Evolutionary conservation across 2,113 vertebrate genomes (phyloP), one percentile per base, ranked within the genome.

Genomic region (Calidris pugnax): DNA sequence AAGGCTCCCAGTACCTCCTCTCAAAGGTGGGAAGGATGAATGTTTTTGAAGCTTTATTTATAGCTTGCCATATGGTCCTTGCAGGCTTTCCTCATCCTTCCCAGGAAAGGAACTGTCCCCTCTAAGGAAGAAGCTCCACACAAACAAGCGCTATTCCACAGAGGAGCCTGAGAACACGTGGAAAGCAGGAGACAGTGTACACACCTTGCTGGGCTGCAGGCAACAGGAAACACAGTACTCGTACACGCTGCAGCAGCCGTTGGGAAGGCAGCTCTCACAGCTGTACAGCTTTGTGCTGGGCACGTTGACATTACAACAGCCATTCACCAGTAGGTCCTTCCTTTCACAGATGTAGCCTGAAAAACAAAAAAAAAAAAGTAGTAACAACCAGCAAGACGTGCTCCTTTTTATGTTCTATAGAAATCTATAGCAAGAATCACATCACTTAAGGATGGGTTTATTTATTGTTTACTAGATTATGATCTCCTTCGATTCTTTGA

Each of bases 261-360:
- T 99, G 91, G 98, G 96, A 92, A 99, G 95, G 96, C 99, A 99
- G 96, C 98, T 99, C 4, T 99, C 98, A 45, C 99, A 99, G 64
- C 99, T 98, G 97, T 98, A 98, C 96, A 98, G 98, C 88, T 98
- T 98, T 1, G 98, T 98, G 85, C 98, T 98, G 45, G 98, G 97
- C 62, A 98, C 95, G 0, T 98, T 98, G 75, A 99, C 94, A 0
- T 99, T 98, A 57, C 99, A 99, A 96, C 99, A 99, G 92, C 99
- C 99, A 2, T 99, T 99, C 37, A 98, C 98, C 97, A 99, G 98
- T 86, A 99, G 80, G 82, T 99, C 98, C 80, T 98, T 99, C 87
- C 99, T 98, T 96, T 99, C 99, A n/a, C 99, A 99, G 78, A 99
- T 98, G n/a, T 99, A 99, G 68, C 99, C 99, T 99, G 97, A 28